These are phyloP conservation scores for Trogon surrucura DNA, from an alignment of 2,113 vertebrate species.

Conservation along the genomic window DNA sequence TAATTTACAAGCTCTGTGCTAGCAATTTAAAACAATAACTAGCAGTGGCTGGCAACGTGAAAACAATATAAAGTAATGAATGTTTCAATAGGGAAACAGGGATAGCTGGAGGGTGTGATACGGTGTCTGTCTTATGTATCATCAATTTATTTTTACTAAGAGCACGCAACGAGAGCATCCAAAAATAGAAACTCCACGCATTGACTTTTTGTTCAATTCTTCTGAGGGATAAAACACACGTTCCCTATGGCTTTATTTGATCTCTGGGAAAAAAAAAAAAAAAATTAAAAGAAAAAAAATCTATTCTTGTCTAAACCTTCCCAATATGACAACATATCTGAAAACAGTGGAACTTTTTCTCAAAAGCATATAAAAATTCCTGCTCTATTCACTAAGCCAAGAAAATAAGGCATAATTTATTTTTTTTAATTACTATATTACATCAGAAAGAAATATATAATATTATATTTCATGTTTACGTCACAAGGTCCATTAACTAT, in stretches of 20 bases:
- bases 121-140: conserved; percentile 49
- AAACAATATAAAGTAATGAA: conserved; percentile 70
- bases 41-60: conserved; percentile 57
- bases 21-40: conserved; percentile 70
- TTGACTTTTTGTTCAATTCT: conserved; percentile 60
- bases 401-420: not conserved
- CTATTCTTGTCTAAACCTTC: conserved; percentile 34
- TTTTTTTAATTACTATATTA: not conserved
- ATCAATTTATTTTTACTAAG: conserved; percentile 63
- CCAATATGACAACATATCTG: not conserved
- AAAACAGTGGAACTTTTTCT: conserved; percentile 4
- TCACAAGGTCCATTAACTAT: not conserved
- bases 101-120: conserved; percentile 66
- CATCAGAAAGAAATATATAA: not conserved
- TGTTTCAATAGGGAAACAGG: conserved; percentile 65
- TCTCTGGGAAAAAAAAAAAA: not conserved
- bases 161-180: conserved; percentile 44
- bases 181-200: conserved; percentile 58
- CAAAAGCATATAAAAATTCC: not conserved
- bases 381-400: not conserved
- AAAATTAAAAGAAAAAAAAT: not conserved
- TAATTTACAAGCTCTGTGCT: conserved; percentile 59
- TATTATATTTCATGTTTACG: not conserved
- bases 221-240: conserved; percentile 46
- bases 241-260: conserved; percentile 55